Conservation (phyloP, 1,140 invertebrate species). For the Ips typographus region DNA sequence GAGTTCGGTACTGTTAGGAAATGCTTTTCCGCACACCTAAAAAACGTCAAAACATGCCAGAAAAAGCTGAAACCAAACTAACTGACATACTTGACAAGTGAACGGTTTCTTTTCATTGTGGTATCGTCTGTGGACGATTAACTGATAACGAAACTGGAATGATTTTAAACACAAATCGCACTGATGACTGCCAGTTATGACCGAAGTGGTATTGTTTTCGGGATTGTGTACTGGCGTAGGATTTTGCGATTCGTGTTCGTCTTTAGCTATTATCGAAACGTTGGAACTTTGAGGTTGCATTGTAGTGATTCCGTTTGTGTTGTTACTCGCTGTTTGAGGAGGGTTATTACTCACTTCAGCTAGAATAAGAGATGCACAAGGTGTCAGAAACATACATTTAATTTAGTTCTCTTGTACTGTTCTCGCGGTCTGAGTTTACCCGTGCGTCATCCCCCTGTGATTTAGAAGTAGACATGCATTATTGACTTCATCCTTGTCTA, state of each 20-base stretch:
- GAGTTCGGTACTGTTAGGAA: constrained; percentile 72
- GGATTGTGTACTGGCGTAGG: constrained; percentile 45
- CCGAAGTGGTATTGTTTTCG: constrained; percentile 56
- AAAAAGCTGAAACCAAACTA: background rate
- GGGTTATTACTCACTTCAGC: constrained; percentile 21
- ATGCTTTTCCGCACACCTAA: constrained; percentile 72
- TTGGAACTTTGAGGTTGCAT: constrained; percentile 28
- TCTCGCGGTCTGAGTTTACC: too few species aligned
- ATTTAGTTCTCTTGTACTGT: too few species aligned
- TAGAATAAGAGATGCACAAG: constrained; percentile 38
- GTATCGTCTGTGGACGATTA: constrained; percentile 81
- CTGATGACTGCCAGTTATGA: constrained; percentile 66
- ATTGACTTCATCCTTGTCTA: too few species aligned
- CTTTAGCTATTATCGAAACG: constrained; percentile 52
- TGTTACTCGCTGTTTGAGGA: constrained; percentile 18
- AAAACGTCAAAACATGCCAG: background rate
- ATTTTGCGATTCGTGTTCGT: constrained; percentile 57
- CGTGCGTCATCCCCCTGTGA: too few species aligned
- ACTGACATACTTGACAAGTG: constrained; percentile 66
- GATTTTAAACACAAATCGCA: constrained; percentile 84
- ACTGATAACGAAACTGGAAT: constrained; percentile 82
- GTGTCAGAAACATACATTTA: too few species aligned
- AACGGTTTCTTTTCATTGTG: constrained; percentile 83
- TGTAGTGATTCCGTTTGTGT: constrained; percentile 4
- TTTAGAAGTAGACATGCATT: too few species aligned